Conservation (phyloP, 2,797 vertebrate genomes). For the Sphenodon punctatus region DNA sequence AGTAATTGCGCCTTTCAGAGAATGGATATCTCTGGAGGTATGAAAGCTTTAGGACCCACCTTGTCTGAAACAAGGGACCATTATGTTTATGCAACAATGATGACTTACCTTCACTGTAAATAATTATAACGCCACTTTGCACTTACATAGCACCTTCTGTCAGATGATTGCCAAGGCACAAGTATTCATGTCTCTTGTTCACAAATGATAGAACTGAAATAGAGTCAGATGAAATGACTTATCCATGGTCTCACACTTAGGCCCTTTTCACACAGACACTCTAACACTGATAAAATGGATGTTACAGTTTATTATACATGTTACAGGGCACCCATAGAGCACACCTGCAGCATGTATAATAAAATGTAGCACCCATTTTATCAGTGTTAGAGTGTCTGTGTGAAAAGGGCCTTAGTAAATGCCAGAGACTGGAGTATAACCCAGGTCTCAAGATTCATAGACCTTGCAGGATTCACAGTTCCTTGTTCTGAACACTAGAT, state of each 20-base stretch:
- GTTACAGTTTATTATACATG: too few species aligned
- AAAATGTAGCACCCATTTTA: too few species aligned
- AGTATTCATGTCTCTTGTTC: background rate
- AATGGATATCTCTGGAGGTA: conserved; percentile 20
- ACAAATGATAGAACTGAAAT: background rate
- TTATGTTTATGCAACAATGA: conserved; percentile 19
- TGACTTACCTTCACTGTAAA: background rate
- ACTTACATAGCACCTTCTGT: background rate
- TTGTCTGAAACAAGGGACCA: conserved; percentile 42
- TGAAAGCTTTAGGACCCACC: conserved; percentile 28
- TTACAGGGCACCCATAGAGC: too few species aligned
- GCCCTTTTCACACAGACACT: too few species aligned
- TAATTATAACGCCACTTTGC: background rate
- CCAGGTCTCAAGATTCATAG: too few species aligned
- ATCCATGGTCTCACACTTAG: background rate
- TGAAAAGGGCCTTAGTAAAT: too few species aligned
- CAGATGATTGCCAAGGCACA: background rate
- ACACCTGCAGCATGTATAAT: too few species aligned
- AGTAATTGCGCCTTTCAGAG: background rate
- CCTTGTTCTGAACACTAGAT: background rate
- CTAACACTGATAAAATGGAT: too few species aligned
- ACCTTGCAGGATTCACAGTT: background rate
- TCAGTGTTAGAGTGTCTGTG: too few species aligned
- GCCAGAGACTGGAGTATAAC: background rate
- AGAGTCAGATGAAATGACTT: background rate